Evolutionary conservation across 1,140 invertebrate genomes (phyloP).

Genomic region (Drosophila nasuta): DNA sequence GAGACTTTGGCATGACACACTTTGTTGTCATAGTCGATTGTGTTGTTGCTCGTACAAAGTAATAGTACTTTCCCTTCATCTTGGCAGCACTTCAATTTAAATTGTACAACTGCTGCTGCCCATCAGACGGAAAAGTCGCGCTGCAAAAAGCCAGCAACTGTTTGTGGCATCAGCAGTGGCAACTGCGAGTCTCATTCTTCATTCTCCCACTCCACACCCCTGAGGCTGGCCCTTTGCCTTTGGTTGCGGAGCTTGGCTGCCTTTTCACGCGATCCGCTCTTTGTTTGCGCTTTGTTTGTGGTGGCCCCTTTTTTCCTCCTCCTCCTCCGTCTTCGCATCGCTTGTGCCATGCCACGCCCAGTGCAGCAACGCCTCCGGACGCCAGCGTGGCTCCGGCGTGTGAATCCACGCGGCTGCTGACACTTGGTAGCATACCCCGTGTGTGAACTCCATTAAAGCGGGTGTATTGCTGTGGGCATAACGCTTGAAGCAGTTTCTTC

Average conservation of each 20-base stretch:
- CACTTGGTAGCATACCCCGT: slow-evolving; percentile 56
- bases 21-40: slow-evolving; percentile 10
- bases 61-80: slow-evolving; percentile 15
- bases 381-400: slow-evolving; percentile 53
- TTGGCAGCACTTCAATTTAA: slow-evolving; percentile 66
- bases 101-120: slow-evolving; percentile 71
- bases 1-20: slow-evolving; percentile 13
- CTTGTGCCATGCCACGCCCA: too few relatives aligned
- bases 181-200: neutral
- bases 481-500: neutral
- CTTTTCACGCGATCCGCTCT: slow-evolving; percentile 73
- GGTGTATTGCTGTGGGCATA: neutral
- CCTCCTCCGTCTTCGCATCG: neutral
- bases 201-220: neutral
- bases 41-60: neutral
- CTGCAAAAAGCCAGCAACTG: slow-evolving; percentile 36
- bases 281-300: slow-evolving; percentile 78
- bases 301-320: slow-evolving; percentile 7
- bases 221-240: slow-evolving; percentile 43
- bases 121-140: slow-evolving; percentile 44
- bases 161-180: slow-evolving; percentile 35
- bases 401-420: slow-evolving; percentile 74
- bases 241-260: slow-evolving; percentile 41
- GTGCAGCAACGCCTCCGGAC: slow-evolving; percentile 5
- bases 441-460: neutral